Percentiles rank a stretch among this genome's conserved stretches.
These are phyloP conservation scores for Gephyroberyx darwinii DNA, from an alignment of 2,797 vertebrate species.

Conservation along the genomic window DNA sequence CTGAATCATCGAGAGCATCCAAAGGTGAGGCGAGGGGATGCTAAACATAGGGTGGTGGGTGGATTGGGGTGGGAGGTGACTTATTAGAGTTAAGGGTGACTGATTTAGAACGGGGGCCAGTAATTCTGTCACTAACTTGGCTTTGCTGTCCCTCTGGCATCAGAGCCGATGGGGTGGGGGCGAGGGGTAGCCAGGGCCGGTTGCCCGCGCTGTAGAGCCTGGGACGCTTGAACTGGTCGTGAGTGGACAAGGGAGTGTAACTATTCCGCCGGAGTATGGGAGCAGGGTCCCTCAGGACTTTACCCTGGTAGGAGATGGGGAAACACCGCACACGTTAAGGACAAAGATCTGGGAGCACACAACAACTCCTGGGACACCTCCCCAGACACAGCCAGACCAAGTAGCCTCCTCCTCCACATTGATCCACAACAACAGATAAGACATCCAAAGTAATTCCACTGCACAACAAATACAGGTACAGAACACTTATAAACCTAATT, in stretches of 20 bases:
- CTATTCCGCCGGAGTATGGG: constrained; percentile 95
- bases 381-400: constrained; percentile 36
- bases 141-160: constrained; percentile 87
- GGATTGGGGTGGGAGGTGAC: constrained; percentile 54
- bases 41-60: constrained; percentile 60
- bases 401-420: constrained; percentile 3
- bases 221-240: constrained; percentile 89
- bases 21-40: constrained; percentile 44
- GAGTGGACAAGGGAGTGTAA: constrained; percentile 94
- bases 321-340: constrained; percentile 77
- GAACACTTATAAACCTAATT: background rate
- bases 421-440: constrained; percentile 26
- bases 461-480: constrained; percentile 7
- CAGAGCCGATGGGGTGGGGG: constrained; percentile 84
- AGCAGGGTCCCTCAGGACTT: constrained; percentile 80
- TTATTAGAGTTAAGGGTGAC: constrained; percentile 54
- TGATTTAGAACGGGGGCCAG: constrained; percentile 51
- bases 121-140: constrained; percentile 86
- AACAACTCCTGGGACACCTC: constrained; percentile 38
- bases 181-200: constrained; percentile 87
- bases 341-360: constrained; percentile 50
- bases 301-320: constrained; percentile 83
- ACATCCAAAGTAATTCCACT: constrained; percentile 1
- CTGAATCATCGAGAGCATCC: constrained; percentile 46
- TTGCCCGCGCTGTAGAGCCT: constrained; percentile 95